A percentile compares a stretch with the other conserved stretches of the same genome.
phyloP scores from a whole-genome alignment of 2,797 vertebrate genomes.

The Corythornis leucogaster region DNA sequence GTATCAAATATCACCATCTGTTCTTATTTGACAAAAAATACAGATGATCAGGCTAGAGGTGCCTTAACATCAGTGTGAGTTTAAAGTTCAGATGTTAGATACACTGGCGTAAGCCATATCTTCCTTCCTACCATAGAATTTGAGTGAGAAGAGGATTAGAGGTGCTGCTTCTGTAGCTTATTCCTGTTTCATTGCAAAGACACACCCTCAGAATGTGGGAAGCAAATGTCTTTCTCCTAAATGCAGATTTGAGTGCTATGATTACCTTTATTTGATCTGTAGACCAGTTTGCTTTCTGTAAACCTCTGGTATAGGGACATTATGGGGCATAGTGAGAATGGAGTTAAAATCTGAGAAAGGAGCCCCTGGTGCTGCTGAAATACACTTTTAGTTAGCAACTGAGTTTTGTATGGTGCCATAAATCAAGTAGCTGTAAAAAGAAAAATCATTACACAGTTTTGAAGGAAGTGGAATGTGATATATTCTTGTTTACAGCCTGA shows the following conservation, averaged over 20 bases:
- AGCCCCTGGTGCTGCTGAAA: neutral
- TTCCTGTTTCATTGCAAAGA: conserved; percentile 59
- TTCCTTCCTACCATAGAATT: conserved; percentile 79
- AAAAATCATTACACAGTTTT: neutral
- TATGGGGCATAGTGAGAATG: neutral
- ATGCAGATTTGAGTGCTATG: conserved; percentile 17
- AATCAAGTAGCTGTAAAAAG: conserved; percentile 39
- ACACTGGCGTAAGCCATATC: conserved; percentile 22
- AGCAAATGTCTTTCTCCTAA: conserved; percentile 43
- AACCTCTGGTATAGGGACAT: neutral
- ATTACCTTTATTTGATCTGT: neutral
- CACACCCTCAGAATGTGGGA: conserved; percentile 72
- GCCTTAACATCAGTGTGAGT: neutral
- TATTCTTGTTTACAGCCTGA: conserved; percentile 19
- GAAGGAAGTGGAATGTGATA: conserved; percentile 20
- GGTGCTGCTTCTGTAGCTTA: conserved; percentile 68
- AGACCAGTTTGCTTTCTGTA: conserved; percentile 39
- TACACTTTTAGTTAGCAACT: neutral
- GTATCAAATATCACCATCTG: conserved; percentile 54
- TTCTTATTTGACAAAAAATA: neutral
- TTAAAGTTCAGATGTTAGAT: conserved; percentile 68
- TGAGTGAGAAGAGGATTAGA: conserved; percentile 66
- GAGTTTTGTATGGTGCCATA: neutral
- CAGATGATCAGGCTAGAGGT: conserved; percentile 18
- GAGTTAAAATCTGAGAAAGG: neutral